Evolutionary conservation across 53 echinoderm and acorn worm species (phyloP).

Genomic region (Mesocentrotus franciscanus): DNA sequence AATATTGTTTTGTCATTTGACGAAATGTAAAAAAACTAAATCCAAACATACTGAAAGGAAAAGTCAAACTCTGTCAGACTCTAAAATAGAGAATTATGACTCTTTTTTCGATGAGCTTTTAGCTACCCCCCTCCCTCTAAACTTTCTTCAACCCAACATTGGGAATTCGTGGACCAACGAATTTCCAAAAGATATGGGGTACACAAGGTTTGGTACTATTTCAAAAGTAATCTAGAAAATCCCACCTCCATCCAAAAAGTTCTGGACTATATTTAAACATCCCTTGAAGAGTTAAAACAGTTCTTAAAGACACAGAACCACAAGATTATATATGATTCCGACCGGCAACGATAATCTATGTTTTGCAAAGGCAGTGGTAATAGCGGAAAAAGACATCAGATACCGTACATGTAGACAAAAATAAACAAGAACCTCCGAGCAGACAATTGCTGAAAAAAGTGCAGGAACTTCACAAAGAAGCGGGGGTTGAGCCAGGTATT

Average conservation of each 20-base stretch:
- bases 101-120: neutral
- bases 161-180: conserved; percentile 1
- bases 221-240: neutral
- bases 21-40: conserved; percentile 47
- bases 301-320: neutral
- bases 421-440: too few species aligned
- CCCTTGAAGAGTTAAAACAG: neutral
- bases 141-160: neutral
- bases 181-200: conserved; percentile 35
- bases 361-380: too few species aligned
- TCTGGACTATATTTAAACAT: neutral
- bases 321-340: neutral
- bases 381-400: too few species aligned
- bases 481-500: too few species aligned
- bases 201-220: conserved; percentile 41
- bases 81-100: neutral
- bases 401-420: too few species aligned
- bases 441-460: too few species aligned
- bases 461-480: too few species aligned
- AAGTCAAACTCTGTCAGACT: neutral
- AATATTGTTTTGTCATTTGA: conserved; percentile 36
- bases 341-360: too few species aligned
- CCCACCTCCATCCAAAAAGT: neutral
- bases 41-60: neutral
- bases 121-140: neutral